These are phyloP conservation scores for Taurulus bubalis DNA, from an alignment of 2,113 vertebrate genomes.

Conservation along the genomic window DNA sequence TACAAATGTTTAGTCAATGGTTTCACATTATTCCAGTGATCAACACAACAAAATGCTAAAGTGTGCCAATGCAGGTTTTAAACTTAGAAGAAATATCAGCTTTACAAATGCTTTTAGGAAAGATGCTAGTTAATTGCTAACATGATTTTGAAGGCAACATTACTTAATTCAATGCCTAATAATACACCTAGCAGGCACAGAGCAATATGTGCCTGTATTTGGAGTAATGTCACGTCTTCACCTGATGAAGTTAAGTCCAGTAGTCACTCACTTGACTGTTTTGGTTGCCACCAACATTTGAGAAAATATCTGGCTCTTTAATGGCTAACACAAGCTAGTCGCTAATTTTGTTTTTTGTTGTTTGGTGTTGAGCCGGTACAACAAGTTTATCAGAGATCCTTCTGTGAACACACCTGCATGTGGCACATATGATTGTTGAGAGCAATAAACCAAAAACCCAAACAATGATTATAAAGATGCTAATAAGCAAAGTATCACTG, in stretches of 20 bases:
- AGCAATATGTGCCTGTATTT: neutral
- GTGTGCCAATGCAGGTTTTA: too few relatives aligned
- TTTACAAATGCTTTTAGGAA: neutral
- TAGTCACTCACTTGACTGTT: neutral
- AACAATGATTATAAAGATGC: neutral
- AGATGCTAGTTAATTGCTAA: neutral
- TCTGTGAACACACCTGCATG: too few relatives aligned
- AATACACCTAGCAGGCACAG: neutral
- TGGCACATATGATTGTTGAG: neutral
- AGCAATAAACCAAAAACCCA: neutral
- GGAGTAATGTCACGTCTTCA: neutral
- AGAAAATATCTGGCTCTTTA: neutral
- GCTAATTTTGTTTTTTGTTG: too few relatives aligned
- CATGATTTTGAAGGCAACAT: neutral
- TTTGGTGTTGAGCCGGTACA: too few relatives aligned
- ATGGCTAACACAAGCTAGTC: neutral
- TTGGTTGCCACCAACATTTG: neutral
- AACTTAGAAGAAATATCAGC: too few relatives aligned
- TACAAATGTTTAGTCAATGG: too few relatives aligned
- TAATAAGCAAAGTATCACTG: neutral
- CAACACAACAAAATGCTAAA: too few relatives aligned
- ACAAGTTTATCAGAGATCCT: too few relatives aligned
- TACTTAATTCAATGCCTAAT: neutral
- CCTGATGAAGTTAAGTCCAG: neutral
- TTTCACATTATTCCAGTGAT: too few relatives aligned